These are phyloP conservation scores for Heterodera carotae DNA, from an alignment of 1,140 invertebrate genomes.

Conservation along the genomic window DNA sequence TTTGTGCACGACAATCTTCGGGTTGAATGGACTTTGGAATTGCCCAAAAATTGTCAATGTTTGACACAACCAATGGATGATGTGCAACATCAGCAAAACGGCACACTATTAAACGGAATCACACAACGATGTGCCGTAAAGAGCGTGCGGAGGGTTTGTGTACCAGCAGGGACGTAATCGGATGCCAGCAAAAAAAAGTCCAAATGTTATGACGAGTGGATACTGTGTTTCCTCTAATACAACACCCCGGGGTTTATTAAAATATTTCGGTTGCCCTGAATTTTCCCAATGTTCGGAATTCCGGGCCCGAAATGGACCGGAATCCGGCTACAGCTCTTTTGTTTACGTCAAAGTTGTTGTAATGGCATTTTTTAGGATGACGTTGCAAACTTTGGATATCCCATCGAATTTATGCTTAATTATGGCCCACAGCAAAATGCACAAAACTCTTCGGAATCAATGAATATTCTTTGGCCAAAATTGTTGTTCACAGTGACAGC, in stretches of 20 bases:
- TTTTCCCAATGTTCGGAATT: too few relatives aligned
- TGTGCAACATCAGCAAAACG: neutral
- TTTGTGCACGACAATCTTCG: conserved; percentile 8
- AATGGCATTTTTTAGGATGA: too few relatives aligned
- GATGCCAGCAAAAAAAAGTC: too few relatives aligned
- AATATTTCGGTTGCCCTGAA: too few relatives aligned
- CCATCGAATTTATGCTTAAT: conserved; percentile 16
- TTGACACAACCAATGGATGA: neutral
- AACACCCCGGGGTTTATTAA: too few relatives aligned
- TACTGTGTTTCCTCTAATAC: too few relatives aligned
- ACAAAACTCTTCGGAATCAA: neutral
- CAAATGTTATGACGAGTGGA: too few relatives aligned
- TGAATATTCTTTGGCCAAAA: conserved; percentile 9
- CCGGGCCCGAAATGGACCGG: too few relatives aligned
- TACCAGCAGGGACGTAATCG: too few relatives aligned
- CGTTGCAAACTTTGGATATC: conserved; percentile 21
- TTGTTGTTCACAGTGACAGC: conserved; percentile 16
- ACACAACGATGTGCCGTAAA: neutral
- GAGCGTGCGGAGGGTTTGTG: neutral
- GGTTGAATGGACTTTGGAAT: conserved; percentile 18
- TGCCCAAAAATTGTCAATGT: conserved; percentile 8
- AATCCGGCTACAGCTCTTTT: too few relatives aligned
- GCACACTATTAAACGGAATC: neutral
- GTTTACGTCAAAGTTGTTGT: neutral
- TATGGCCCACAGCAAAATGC: neutral